phyloP scores from a whole-genome alignment of 2,888 invertebrate genomes.

The Lottia gigantea region DNA sequence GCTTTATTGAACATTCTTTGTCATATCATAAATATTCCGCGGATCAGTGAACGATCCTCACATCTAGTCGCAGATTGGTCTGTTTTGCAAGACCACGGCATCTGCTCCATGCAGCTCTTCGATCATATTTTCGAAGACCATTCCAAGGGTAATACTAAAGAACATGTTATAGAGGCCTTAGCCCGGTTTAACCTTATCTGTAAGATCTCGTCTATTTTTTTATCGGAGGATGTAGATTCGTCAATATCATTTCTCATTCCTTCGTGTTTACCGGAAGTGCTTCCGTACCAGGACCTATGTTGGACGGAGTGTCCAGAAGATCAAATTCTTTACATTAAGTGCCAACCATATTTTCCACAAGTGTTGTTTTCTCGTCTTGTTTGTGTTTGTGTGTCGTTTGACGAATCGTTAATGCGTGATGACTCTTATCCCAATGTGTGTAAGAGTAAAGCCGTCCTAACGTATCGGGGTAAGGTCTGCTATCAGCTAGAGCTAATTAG shows the following conservation, averaged over 20 bases:
- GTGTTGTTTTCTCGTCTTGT: conserved; percentile 35
- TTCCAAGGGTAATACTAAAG: background rate
- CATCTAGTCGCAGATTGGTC: conserved; percentile 20
- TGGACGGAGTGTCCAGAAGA: conserved; percentile 31
- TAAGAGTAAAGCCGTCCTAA: conserved; percentile 35
- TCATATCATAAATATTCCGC: conserved; percentile 21
- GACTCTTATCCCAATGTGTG: conserved; percentile 31
- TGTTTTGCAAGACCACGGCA: conserved; percentile 15
- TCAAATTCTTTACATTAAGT: conserved; percentile 30
- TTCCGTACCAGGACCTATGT: conserved; percentile 31
- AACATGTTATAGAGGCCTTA: conserved; percentile 20
- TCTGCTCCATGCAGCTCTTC: conserved; percentile 24
- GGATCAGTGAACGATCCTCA: conserved; percentile 7
- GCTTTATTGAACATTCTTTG: conserved; percentile 37
- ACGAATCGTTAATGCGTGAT: conserved; percentile 23
- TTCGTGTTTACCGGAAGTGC: conserved; percentile 29
- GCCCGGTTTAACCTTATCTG: conserved; percentile 21
- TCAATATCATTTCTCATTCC: conserved; percentile 27
- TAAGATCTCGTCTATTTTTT: conserved; percentile 13
- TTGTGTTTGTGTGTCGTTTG: conserved; percentile 34
- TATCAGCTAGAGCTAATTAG: conserved; percentile 36
- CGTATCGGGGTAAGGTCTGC: conserved; percentile 27
- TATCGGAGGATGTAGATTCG: background rate
- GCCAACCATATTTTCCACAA: conserved; percentile 31
- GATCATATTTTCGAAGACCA: conserved; percentile 16